phyloP scores from a whole-genome alignment of 2,797 vertebrate genomes.

The Thunnus albacares region DNA sequence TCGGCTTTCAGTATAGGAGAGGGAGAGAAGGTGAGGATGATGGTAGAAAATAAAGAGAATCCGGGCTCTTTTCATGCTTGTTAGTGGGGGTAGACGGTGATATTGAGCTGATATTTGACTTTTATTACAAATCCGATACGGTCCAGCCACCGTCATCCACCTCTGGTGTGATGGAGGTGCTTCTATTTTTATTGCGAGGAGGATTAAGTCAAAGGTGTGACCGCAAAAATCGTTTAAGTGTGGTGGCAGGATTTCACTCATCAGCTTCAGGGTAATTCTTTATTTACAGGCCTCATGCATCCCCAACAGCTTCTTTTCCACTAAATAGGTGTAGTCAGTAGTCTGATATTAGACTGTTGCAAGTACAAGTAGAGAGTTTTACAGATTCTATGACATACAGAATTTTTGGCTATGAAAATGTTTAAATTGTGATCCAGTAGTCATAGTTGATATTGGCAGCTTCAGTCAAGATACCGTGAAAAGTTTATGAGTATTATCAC shows the following conservation, averaged over 20 bases:
- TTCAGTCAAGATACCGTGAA: background rate
- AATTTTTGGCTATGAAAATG: too few relatives aligned
- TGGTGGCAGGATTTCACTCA: background rate
- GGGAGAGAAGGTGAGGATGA: constrained; percentile 47
- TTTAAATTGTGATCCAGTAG: background rate
- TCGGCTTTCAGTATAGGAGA: constrained; percentile 61
- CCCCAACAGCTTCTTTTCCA: background rate
- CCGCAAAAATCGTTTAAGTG: background rate
- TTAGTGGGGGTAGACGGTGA: constrained; percentile 7
- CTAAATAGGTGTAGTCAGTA: background rate
- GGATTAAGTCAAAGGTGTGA: constrained; percentile 5
- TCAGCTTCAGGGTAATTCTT: background rate
- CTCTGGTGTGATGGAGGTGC: constrained; percentile 1
- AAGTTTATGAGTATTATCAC: background rate
- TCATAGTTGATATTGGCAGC: background rate
- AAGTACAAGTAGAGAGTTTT: too few relatives aligned
- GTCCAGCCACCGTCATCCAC: background rate
- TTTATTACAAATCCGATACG: constrained; percentile 31
- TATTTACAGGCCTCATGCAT: background rate
- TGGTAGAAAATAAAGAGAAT: constrained; percentile 67
- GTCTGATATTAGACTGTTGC: too few relatives aligned
- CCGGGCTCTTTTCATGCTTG: constrained; percentile 41
- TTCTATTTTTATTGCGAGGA: constrained; percentile 8
- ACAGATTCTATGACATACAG: too few relatives aligned
- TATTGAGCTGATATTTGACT: constrained; percentile 26